Base-by-base conservation (phyloP, 2,113 vertebrate species). In the Cairina moschata region DNA sequence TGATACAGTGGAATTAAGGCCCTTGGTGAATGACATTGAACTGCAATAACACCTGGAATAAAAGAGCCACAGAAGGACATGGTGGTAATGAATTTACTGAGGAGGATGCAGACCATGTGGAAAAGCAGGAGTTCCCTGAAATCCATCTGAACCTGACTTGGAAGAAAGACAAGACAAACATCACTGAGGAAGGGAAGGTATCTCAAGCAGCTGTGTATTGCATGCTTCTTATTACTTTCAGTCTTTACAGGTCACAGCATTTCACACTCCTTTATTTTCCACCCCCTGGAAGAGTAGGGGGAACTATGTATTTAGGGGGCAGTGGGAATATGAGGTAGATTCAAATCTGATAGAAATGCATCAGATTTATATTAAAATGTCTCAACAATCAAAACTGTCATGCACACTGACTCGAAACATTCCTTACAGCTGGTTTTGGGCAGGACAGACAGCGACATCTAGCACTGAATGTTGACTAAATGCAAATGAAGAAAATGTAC, bases 131-230 rank as follows among this genome's bases (percentile, higher is more conserved):
- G 16, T 42, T 81, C 77, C 83, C 88, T 79, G 77, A 75, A 78
- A 65, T 55, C 67, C 93, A 91, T 6, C 48, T 91, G 54, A 88
- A 34, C 36, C 13, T 84, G 55, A 40, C 44, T 15, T 83, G 54
- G 71, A 76, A 95, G 71, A 85, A 36, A 31, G 31, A 44, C 73
- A 87, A 84, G 42, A 13, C 71, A 91, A 62, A 58, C 21, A 9
- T 59, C 16, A 25, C 26, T 0, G 2, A 76, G 38, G 44, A 88
- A 83, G 50, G 29, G 91, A 68, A 75, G 22, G 15, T 62, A 5
- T 83, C 46, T 90, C 46, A 55, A 68, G 80, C 56, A 95, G 89
- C 77, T 92, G 81, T 91, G 83, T 95, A 50, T 76, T 82, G 56
- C 81, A 85, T 94, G 84, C 58, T 92, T 92, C 38, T 17, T 86